phyloP scores from a whole-genome alignment of 1,140 invertebrate genomes.

The Zaprionus vittiger region DNA sequence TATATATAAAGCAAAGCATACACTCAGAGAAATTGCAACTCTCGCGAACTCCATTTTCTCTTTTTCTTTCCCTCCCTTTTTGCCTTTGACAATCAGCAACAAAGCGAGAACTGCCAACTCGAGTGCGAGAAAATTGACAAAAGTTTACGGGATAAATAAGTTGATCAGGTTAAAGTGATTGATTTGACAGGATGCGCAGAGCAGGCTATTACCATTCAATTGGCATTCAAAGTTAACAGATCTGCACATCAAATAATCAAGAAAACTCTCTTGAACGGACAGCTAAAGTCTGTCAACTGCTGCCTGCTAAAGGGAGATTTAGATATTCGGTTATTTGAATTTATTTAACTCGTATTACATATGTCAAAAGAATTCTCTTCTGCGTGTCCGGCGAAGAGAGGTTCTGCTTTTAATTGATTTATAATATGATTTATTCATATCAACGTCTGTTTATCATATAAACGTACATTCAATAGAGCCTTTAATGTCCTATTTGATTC shows the following conservation, averaged over 20 bases:
- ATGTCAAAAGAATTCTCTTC: too few species aligned
- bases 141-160: slow-evolving; percentile 24
- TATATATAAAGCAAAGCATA: neutral
- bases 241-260: neutral
- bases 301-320: too few species aligned
- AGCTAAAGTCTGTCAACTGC: neutral
- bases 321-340: too few species aligned
- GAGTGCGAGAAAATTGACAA: slow-evolving; percentile 30
- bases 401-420: too few species aligned
- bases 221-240: neutral
- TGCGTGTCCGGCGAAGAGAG: too few species aligned
- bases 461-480: too few species aligned
- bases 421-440: too few species aligned
- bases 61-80: neutral
- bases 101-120: slow-evolving; percentile 31
- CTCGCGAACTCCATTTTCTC: neutral
- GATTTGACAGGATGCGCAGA: neutral
- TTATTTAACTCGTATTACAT: too few species aligned
- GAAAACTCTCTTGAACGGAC: neutral
- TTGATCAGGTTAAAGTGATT: slow-evolving; percentile 27
- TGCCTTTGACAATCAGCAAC: slow-evolving; percentile 49
- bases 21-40: slow-evolving; percentile 1
- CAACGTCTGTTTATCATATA: too few species aligned
- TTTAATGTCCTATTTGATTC: too few species aligned
- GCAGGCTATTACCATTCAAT: neutral